Percentiles rank a stretch among this genome's conserved stretches.
Conservation (phyloP, 1,140 invertebrate genomes). For the Triops longicaudatus region DNA sequence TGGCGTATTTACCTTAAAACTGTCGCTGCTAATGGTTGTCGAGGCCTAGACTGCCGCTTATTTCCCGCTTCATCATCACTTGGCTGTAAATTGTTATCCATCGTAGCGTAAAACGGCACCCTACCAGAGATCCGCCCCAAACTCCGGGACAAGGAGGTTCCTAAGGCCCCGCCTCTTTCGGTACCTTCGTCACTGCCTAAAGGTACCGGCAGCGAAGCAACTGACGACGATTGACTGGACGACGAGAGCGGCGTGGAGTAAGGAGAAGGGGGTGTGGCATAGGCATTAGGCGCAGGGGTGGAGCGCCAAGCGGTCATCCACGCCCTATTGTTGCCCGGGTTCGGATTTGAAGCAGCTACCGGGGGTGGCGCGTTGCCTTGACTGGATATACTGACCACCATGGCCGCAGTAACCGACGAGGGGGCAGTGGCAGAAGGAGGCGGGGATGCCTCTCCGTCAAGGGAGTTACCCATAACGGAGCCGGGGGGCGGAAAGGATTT, state of each 20-base stretch:
- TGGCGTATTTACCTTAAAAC: neutral
- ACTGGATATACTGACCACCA: neutral
- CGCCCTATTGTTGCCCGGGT: neutral
- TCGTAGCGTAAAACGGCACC: neutral
- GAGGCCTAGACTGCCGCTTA: neutral
- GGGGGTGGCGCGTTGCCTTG: neutral
- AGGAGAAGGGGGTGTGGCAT: conserved; percentile 3
- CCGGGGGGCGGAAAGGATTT: conserved; percentile 20
- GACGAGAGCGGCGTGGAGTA: neutral
- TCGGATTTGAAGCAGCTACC: neutral
- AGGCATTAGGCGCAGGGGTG: neutral
- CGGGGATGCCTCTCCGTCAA: neutral
- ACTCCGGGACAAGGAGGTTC: neutral
- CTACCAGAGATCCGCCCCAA: neutral
- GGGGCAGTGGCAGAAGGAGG: neutral
- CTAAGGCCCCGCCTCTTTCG: neutral
- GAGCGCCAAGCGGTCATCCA: neutral
- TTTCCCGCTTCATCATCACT: neutral
- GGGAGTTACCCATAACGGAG: neutral
- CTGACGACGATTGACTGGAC: neutral
- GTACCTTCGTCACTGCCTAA: neutral
- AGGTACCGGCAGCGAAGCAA: neutral
- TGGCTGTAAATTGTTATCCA: neutral
- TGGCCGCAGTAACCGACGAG: neutral
- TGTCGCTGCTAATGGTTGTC: neutral